A percentile compares a stretch with the other conserved stretches of the same genome.
Conservation (phyloP, 2,797 vertebrate genomes). For the Staurois parvus region DNA sequence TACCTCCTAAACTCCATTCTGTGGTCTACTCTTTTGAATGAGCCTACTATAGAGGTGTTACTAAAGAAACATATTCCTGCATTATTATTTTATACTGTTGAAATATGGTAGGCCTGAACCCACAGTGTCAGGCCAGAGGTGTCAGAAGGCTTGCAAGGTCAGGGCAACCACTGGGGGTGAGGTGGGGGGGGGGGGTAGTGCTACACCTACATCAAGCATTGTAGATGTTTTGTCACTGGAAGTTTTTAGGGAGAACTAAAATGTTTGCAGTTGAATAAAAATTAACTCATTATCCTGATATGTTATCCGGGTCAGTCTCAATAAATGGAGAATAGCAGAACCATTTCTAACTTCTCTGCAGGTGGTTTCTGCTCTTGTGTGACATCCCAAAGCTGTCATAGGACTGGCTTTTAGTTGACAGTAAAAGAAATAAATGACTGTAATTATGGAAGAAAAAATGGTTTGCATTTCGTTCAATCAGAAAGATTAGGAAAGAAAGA, state of each 20-base stretch:
- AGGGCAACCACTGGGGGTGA: no score
- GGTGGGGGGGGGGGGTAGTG: no score
- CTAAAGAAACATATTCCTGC: no score
- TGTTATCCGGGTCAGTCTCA: conserved; percentile 1
- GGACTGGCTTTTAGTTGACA: background rate
- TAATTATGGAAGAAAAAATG: background rate
- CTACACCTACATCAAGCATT: no score
- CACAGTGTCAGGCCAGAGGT: no score
- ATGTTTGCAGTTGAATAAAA: background rate
- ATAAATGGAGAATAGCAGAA: conserved; percentile 9
- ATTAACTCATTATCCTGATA: conserved; percentile 15
- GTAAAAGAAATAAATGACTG: conserved; percentile 8
- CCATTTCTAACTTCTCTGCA: background rate
- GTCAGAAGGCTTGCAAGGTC: no score
- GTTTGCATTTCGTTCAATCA: background rate
- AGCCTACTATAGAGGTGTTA: no score
- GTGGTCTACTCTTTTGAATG: no score
- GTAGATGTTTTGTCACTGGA: background rate
- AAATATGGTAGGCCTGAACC: no score
- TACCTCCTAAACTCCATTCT: no score
- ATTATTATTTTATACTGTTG: no score
- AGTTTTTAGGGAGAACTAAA: background rate
- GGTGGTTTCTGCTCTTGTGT: background rate
- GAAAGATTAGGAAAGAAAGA: background rate
- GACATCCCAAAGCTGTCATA: background rate